phyloP scores from a whole-genome alignment of 2,113 vertebrate genomes.

The Scolopax mira region DNA sequence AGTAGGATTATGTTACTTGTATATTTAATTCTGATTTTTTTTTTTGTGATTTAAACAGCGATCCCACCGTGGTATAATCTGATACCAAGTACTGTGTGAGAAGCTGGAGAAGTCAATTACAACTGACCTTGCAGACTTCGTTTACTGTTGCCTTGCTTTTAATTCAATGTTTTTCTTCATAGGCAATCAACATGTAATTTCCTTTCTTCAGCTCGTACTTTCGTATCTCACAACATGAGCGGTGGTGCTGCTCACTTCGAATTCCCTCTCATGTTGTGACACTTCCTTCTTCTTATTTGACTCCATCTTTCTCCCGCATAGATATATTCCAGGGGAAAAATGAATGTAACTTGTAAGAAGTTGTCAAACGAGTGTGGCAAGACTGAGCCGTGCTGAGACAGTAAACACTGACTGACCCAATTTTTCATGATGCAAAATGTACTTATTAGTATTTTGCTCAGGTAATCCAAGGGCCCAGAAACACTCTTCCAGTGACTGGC shows the following conservation, averaged over 20 bases:
- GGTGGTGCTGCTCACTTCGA: not conserved
- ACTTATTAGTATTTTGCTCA: slow-evolving; percentile 38
- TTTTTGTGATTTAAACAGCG: slow-evolving; percentile 42
- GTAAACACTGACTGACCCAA: not conserved
- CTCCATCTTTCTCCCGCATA: not conserved
- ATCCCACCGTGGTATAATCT: slow-evolving; percentile 29
- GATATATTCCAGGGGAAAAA: not conserved
- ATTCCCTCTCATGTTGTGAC: not conserved
- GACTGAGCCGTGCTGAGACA: not conserved
- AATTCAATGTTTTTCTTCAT: not conserved
- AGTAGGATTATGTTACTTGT: slow-evolving; percentile 49
- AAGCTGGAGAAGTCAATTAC: slow-evolving; percentile 12
- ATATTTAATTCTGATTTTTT: slow-evolving; percentile 59
- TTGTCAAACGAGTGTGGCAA: not conserved
- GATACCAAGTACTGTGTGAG: not conserved
- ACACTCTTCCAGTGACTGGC: slow-evolving; percentile 72
- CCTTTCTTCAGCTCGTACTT: not conserved
- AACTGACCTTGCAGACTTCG: not conserved
- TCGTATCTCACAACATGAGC: not conserved
- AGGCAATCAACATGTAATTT: not conserved
- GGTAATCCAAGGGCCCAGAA: slow-evolving; percentile 4
- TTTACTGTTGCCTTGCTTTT: slow-evolving; percentile 21
- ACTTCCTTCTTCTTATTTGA: slow-evolving; percentile 2
- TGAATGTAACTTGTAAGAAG: not conserved
- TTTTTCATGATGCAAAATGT: slow-evolving; percentile 3